Conservation (phyloP, 1,140 invertebrate species). For the Spodoptera frugiperda region DNA sequence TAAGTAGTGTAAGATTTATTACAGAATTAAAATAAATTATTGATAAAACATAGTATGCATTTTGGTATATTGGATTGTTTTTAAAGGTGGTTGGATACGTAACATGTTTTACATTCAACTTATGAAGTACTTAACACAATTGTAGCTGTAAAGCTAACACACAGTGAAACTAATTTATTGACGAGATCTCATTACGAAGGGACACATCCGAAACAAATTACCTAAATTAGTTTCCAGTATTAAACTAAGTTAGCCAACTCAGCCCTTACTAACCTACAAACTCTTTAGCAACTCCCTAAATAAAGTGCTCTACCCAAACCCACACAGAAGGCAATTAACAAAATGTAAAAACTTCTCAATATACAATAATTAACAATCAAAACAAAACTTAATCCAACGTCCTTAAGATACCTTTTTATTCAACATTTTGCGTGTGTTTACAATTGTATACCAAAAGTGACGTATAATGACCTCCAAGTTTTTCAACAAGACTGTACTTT, state of each 20-base stretch:
- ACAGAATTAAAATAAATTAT: no score
- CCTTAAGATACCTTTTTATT: slow-evolving; percentile 14
- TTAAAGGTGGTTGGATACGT: no score
- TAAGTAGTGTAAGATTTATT: no score
- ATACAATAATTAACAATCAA: slow-evolving; percentile 8
- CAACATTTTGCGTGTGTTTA: slow-evolving; percentile 30
- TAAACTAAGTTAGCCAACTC: slow-evolving; percentile 14
- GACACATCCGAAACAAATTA: background rate
- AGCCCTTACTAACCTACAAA: slow-evolving; percentile 21
- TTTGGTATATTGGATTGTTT: no score
- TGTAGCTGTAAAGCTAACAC: no score
- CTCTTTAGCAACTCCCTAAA: background rate
- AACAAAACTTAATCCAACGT: slow-evolving; percentile 16
- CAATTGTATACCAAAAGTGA: slow-evolving; percentile 43
- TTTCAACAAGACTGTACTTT: slow-evolving; percentile 50
- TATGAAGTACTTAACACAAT: no score
- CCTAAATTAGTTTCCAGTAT: background rate
- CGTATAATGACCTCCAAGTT: slow-evolving; percentile 52
- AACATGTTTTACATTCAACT: no score
- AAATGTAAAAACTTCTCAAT: slow-evolving; percentile 14
- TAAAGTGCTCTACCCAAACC: background rate
- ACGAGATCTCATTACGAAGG: background rate
- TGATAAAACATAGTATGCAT: no score
- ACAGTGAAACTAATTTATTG: background rate
- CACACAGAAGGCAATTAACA: background rate